Evolutionary conservation across 35 echinoderm and acorn worm species (phyloP).

Genomic region (Apostichopus parvimensis): DNA sequence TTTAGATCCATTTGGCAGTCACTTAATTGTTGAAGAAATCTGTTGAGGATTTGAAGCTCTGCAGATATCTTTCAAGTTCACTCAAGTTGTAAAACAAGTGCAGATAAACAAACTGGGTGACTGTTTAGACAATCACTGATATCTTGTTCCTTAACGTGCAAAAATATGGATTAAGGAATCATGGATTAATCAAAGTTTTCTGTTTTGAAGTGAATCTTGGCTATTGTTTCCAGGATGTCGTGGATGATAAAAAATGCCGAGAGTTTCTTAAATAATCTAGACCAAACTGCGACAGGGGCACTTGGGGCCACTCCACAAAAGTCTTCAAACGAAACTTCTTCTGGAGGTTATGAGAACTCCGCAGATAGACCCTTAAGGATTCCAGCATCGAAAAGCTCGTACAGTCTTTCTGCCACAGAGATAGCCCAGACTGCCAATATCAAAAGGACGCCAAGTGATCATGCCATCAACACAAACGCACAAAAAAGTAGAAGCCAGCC

Average conservation of each 20-base stretch:
- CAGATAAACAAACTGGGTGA: no score
- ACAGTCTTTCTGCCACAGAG: slow-evolving; percentile 83
- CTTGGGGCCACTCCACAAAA: slow-evolving; percentile 28
- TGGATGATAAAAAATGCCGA: slow-evolving; percentile 94
- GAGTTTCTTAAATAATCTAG: slow-evolving; percentile 85
- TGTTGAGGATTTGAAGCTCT: no score
- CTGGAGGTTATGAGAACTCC: slow-evolving; percentile 13
- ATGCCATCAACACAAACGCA: slow-evolving; percentile 50
- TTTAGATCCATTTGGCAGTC: no score
- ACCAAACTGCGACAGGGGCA: slow-evolving; percentile 80
- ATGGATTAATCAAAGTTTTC: background rate
- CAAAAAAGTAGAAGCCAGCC: slow-evolving; percentile 49
- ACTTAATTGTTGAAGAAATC: no score
- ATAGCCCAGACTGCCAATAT: slow-evolving; percentile 91
- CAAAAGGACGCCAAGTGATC: slow-evolving; percentile 85
- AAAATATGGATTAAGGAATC: no score
- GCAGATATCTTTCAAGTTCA: no score
- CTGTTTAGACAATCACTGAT: no score
- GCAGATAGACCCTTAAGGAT: slow-evolving; percentile 19
- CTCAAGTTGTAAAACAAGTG: no score
- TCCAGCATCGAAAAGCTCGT: slow-evolving; percentile 55
- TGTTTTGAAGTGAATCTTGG: background rate
- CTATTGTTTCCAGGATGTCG: slow-evolving; percentile 56
- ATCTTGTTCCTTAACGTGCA: no score
- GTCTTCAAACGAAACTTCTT: background rate